Evolutionary conservation across 2,888 invertebrate species (phyloP).

Genomic region (Arctia plantaginis): DNA sequence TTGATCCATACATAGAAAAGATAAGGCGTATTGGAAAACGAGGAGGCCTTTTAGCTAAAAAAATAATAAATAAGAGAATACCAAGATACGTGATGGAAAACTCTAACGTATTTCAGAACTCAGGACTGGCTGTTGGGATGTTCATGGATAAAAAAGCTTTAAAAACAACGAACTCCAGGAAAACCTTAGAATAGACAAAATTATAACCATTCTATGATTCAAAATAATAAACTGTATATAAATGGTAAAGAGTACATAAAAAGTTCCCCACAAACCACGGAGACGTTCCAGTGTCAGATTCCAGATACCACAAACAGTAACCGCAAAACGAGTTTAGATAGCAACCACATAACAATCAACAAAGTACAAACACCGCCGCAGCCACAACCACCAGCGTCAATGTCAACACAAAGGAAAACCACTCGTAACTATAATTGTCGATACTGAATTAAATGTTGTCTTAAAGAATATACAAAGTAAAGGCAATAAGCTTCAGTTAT

Average conservation of each 20-base stretch:
- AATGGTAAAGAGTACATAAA: too few relatives aligned
- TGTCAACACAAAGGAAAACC: neutral
- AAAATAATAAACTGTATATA: too few relatives aligned
- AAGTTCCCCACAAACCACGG: too few relatives aligned
- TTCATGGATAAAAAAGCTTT: neutral
- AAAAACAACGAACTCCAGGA: neutral
- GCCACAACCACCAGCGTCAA: neutral
- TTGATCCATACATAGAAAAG: too few relatives aligned
- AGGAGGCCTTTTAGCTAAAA: neutral
- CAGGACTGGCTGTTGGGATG: neutral
- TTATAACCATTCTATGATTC: neutral
- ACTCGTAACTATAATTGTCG: neutral
- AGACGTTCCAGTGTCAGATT: neutral
- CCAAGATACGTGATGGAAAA: neutral
- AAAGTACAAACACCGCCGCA: neutral
- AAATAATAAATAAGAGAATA: neutral
- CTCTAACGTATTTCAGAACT: neutral
- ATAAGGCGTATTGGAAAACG: too few relatives aligned
- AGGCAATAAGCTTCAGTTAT: slow-evolving; percentile 2
- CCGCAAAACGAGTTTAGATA: too few relatives aligned
- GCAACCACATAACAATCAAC: too few relatives aligned
- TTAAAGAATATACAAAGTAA: slow-evolving; percentile 4
- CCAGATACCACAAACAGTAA: neutral
- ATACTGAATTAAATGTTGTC: neutral
- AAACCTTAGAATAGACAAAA: neutral